phyloP scores from a whole-genome alignment of 2,113 vertebrate species.

The Salvelinus fontinalis region DNA sequence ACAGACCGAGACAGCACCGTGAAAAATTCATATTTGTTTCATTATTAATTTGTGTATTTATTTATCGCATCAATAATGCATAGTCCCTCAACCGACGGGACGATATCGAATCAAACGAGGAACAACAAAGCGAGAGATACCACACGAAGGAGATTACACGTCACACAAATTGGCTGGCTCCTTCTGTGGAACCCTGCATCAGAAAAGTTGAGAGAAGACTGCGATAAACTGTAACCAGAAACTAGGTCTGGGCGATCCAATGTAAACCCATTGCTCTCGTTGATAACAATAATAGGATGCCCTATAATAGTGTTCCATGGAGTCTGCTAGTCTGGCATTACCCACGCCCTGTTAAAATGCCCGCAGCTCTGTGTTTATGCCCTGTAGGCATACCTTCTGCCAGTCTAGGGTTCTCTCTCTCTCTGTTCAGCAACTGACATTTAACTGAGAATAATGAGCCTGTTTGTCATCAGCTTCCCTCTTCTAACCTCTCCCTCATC shows the following conservation, averaged over 20 bases:
- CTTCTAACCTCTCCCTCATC: background rate
- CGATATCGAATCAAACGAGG: constrained; percentile 43
- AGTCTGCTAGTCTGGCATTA: background rate
- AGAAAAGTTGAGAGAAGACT: background rate
- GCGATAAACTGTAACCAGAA: background rate
- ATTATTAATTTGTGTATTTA: constrained; percentile 68
- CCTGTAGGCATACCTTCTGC: background rate
- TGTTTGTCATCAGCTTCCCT: constrained; percentile 45
- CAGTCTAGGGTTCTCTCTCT: background rate
- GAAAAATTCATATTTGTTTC: constrained; percentile 56
- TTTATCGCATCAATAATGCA: constrained; percentile 61
- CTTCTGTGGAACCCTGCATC: constrained; percentile 24
- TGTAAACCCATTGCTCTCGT: background rate
- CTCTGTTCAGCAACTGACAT: constrained; percentile 61
- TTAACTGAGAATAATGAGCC: constrained; percentile 68
- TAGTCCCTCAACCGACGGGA: constrained; percentile 27
- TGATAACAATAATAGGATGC: background rate
- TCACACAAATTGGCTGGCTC: constrained; percentile 44
- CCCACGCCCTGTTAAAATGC: background rate
- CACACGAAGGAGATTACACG: constrained; percentile 41
- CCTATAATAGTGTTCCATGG: background rate
- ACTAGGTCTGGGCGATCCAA: no score
- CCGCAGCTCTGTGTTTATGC: background rate
- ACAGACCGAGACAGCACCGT: constrained; percentile 19
- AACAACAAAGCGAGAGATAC: constrained; percentile 28